These are phyloP conservation scores for Daboia siamensis DNA, from an alignment of 2,113 vertebrate species.

Conservation along the genomic window DNA sequence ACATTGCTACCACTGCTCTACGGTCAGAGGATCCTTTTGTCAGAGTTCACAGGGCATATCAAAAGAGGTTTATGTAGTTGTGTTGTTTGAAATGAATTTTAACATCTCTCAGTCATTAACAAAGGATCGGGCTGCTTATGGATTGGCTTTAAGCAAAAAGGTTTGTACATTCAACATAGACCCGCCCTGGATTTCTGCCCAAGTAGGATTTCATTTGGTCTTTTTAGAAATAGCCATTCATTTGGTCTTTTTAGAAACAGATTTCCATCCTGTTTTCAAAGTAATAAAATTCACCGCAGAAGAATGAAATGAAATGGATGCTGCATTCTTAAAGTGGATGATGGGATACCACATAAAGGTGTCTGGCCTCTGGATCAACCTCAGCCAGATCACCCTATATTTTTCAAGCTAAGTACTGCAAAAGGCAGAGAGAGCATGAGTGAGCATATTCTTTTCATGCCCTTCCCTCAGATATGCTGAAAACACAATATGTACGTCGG, in stretches of 20 bases:
- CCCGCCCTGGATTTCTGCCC: not conserved
- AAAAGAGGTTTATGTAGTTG: not conserved
- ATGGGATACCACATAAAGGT: slow-evolving; percentile 29
- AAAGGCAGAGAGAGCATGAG: slow-evolving; percentile 19
- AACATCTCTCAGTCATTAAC: not conserved
- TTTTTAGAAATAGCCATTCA: slow-evolving; percentile 19
- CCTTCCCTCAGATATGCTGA: slow-evolving; percentile 32
- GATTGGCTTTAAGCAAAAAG: not conserved
- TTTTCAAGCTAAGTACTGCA: slow-evolving; percentile 47
- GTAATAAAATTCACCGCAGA: slow-evolving; percentile 15
- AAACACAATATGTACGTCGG: slow-evolving; percentile 63
- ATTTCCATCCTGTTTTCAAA: slow-evolving; percentile 11
- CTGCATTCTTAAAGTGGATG: slow-evolving; percentile 21
- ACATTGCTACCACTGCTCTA: not conserved
- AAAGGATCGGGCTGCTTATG: not conserved
- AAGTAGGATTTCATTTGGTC: not conserved
- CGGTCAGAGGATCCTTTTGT: not conserved
- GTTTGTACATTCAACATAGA: not conserved
- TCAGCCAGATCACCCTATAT: slow-evolving; percentile 35
- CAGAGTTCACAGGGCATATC: not conserved
- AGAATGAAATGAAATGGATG: slow-evolving; percentile 18
- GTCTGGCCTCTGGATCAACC: slow-evolving; percentile 37
- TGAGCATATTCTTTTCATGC: slow-evolving; percentile 34
- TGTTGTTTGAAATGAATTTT: not conserved
- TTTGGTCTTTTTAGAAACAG: not conserved